phyloP scores from a whole-genome alignment of 1,140 invertebrate species.

The Tetramorium parvispinum region DNA sequence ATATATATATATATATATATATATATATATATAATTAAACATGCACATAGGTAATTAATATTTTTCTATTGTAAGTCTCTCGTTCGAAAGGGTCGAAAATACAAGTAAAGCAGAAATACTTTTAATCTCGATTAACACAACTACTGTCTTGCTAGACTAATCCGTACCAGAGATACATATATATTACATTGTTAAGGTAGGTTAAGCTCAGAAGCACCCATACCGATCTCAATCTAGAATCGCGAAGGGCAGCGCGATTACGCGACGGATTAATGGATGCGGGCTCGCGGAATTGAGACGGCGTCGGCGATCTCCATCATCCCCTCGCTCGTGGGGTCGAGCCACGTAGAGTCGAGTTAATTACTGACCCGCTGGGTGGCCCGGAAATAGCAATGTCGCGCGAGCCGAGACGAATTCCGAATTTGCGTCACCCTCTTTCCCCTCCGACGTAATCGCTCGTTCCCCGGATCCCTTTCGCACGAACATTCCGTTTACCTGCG shows the following conservation, averaged over 20 bases:
- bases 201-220: conserved; percentile 3
- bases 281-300: neutral
- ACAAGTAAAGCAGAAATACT: neutral
- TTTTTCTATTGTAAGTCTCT: neutral
- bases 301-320: neutral
- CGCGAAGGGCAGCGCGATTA: neutral
- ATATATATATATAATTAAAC: too few relatives aligned
- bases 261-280: neutral
- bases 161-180: neutral
- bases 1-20: too few relatives aligned
- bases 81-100: neutral
- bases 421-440: neutral
- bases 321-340: neutral
- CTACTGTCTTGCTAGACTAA: neutral
- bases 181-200: neutral
- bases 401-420: neutral
- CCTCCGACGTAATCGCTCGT: neutral
- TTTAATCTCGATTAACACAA: neutral
- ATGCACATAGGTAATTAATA: neutral
- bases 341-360: neutral
- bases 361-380: conserved; percentile 22
- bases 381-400: neutral
- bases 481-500: conserved; percentile 14
- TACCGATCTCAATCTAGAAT: neutral
- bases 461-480: neutral